Conservation (phyloP, 2,113 vertebrate species). For the Scatophagus argus region DNA sequence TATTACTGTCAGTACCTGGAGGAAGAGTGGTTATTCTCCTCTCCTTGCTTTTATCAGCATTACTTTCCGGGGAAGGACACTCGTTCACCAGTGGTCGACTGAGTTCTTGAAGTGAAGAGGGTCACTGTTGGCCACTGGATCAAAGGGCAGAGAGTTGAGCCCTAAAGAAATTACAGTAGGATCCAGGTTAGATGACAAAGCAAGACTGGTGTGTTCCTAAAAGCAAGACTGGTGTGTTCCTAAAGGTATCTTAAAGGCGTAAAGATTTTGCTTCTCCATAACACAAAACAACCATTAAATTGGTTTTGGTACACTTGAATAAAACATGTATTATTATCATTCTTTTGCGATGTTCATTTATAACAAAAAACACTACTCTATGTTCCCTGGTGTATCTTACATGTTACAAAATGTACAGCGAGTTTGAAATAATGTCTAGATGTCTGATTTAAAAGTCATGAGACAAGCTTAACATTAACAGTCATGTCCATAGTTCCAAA, state of each 20-base stretch:
- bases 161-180: constrained; percentile 76
- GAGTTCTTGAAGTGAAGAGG: constrained; percentile 81
- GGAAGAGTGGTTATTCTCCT: constrained; percentile 75
- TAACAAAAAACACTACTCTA: not conserved
- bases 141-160: constrained; percentile 87
- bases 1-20: constrained; percentile 79
- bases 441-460: not conserved
- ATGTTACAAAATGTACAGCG: not conserved
- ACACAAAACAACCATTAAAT: not conserved
- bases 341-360: too few species aligned
- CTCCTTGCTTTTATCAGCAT: constrained; percentile 70
- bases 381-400: not conserved
- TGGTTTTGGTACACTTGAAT: too few species aligned
- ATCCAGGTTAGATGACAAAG: constrained; percentile 16
- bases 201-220: too few species aligned
- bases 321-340: too few species aligned
- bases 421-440: not conserved
- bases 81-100: constrained; percentile 72
- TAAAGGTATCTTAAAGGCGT: not conserved
- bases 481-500: not conserved
- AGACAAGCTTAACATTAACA: not conserved
- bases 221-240: too few species aligned
- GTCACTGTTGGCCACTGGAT: constrained; percentile 83
- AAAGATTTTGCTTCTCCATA: not conserved
- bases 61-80: constrained; percentile 81